phyloP scores from a whole-genome alignment of 2,888 invertebrate genomes.

The Diaphora mendica region DNA sequence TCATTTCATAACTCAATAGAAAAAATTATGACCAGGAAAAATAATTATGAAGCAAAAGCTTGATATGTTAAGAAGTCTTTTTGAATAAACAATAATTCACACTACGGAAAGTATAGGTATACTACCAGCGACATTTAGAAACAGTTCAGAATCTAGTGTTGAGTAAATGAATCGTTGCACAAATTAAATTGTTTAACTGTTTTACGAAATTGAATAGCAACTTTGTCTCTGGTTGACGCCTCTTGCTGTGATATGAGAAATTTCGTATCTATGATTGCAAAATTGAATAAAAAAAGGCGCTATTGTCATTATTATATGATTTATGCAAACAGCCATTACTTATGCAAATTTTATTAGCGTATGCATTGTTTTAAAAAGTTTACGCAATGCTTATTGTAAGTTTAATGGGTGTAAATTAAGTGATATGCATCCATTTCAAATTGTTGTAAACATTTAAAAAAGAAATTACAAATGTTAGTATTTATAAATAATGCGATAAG shows the following conservation, averaged over 20 bases:
- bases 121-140: constrained; percentile 1
- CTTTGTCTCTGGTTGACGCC: constrained; percentile 17
- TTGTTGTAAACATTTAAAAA: background rate
- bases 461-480: too few relatives aligned
- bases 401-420: background rate
- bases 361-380: background rate
- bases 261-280: background rate
- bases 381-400: background rate
- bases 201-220: constrained; percentile 34
- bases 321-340: background rate
- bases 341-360: background rate
- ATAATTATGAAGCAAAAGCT: background rate
- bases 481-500: background rate
- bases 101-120: constrained; percentile 4
- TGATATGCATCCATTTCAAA: background rate
- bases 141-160: constrained; percentile 17
- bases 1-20: too few relatives aligned
- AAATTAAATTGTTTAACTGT: constrained; percentile 29
- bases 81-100: background rate
- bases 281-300: background rate
- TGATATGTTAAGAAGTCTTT: background rate
- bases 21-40: background rate
- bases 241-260: constrained; percentile 11
- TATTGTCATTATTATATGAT: background rate
- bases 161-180: constrained; percentile 37